A percentile compares a stretch with the other conserved stretches of the same genome.
Conservation (phyloP, 2,888 invertebrate species). For the Athripsodes cinereus region DNA sequence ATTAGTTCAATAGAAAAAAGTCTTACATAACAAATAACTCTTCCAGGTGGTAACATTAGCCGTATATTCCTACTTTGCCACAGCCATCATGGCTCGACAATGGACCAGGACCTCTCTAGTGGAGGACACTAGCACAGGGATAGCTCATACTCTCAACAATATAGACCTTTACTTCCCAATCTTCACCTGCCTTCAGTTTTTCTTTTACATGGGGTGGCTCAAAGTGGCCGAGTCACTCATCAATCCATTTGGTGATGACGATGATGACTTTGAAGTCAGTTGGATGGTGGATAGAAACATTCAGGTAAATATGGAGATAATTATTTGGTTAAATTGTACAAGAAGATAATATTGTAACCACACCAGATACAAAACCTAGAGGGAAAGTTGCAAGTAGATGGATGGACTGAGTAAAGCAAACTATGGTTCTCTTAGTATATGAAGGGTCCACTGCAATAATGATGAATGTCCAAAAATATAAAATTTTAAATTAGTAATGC, state of each 20-base stretch:
- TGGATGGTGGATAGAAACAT: constrained; percentile 90
- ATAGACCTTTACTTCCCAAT: constrained; percentile 87
- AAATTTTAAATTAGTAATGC: too few species aligned
- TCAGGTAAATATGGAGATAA: constrained; percentile 66
- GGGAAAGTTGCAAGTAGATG: too few species aligned
- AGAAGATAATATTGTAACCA: too few species aligned
- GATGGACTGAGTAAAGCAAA: too few species aligned
- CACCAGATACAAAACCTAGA: too few species aligned
- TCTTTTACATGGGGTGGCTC: constrained; percentile 86
- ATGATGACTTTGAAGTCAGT: constrained; percentile 88
- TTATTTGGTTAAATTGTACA: too few species aligned
- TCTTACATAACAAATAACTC: background rate
- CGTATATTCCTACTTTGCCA: constrained; percentile 87
- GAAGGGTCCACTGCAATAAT: too few species aligned
- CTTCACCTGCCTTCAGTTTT: constrained; percentile 83
- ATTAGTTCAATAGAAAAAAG: too few species aligned
- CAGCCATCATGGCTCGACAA: constrained; percentile 83
- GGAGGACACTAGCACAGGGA: constrained; percentile 28
- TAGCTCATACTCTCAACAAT: constrained; percentile 42
- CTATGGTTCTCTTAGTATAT: too few species aligned
- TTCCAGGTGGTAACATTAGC: constrained; percentile 78
- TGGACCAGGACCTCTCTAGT: constrained; percentile 62
- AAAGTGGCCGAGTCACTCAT: constrained; percentile 88
- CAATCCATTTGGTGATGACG: constrained; percentile 89
- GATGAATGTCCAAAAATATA: too few species aligned